phyloP scores from a whole-genome alignment of 2,888 invertebrate species.

The Papilio elwesi region DNA sequence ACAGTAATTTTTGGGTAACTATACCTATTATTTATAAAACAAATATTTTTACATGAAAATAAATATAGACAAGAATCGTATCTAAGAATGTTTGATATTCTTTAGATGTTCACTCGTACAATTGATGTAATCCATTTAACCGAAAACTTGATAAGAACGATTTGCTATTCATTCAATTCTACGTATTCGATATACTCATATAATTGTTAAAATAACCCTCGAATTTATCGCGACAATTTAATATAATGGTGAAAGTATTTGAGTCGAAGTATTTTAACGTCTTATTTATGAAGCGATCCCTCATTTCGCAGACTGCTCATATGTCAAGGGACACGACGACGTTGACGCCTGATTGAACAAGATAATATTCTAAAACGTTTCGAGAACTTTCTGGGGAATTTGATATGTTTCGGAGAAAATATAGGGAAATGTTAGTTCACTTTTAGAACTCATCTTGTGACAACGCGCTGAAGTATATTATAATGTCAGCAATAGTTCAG shows the following conservation, averaged over 20 bases:
- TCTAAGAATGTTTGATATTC: background rate
- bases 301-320: slow-evolving; percentile 32
- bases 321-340: slow-evolving; percentile 22
- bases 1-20: too few species aligned
- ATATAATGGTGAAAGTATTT: background rate
- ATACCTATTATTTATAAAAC: too few species aligned
- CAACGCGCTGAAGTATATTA: background rate
- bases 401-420: background rate
- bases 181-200: too few species aligned
- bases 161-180: too few species aligned
- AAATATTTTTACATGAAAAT: too few species aligned
- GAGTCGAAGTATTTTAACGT: background rate
- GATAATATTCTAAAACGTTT: slow-evolving; percentile 28
- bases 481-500: too few species aligned
- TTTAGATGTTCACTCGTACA: background rate
- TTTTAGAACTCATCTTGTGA: background rate
- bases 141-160: background rate
- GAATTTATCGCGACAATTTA: slow-evolving; percentile 8
- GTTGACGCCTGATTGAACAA: slow-evolving; percentile 35
- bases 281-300: slow-evolving; percentile 29
- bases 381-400: background rate
- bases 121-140: background rate
- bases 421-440: background rate
- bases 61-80: too few species aligned
- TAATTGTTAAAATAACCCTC: background rate